phyloP scores from a whole-genome alignment of 2,113 vertebrate genomes.

The Apaloderma vittatum region DNA sequence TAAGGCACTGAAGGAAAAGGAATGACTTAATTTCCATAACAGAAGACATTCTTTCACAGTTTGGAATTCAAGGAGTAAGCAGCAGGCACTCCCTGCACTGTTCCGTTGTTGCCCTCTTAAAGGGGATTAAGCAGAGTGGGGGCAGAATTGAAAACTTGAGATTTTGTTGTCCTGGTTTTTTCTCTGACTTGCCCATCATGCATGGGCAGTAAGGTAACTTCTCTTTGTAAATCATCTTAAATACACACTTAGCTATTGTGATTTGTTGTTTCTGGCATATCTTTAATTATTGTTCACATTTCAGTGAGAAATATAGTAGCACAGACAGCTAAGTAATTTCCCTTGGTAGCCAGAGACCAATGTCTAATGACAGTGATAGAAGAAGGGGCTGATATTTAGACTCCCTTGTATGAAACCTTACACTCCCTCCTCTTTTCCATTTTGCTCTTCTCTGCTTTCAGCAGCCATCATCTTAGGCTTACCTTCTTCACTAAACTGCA shows the following conservation, averaged over 20 bases:
- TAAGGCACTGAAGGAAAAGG: background rate
- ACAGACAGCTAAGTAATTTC: background rate
- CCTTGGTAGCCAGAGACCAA: background rate
- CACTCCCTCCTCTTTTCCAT: background rate
- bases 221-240: background rate
- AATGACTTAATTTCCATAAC: slow-evolving; percentile 66
- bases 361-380: background rate
- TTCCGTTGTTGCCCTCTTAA: background rate
- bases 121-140: fast-evolving
- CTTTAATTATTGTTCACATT: background rate
- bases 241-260: background rate
- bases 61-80: slow-evolving; percentile 81
- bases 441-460: background rate
- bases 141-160: background rate
- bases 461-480: background rate
- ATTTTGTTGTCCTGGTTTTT: background rate
- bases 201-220: background rate
- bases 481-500: background rate
- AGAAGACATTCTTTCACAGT: slow-evolving; percentile 83
- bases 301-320: background rate
- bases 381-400: background rate
- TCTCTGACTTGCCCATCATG: background rate
- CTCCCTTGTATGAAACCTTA: background rate
- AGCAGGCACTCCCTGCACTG: slow-evolving; percentile 71
- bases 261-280: background rate